Conservation (phyloP, 1,140 invertebrate species). For the Drosophila truncata region DNA sequence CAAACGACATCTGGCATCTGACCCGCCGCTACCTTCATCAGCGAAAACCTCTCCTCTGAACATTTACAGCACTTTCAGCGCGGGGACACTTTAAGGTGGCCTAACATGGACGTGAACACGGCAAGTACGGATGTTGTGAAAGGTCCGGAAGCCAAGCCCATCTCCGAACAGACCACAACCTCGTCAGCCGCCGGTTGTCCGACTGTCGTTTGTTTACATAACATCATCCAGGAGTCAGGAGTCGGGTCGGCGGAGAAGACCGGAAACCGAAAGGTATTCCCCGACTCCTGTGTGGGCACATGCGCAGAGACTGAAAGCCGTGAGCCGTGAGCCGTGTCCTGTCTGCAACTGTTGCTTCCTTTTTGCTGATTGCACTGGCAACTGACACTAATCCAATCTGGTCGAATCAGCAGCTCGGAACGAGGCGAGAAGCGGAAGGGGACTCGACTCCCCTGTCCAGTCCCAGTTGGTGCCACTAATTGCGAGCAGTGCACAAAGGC, state of each 20-base stretch:
- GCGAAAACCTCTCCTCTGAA: not conserved
- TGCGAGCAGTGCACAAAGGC: slow-evolving; percentile 35
- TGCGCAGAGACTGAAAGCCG: slow-evolving; percentile 24
- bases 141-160: slow-evolving; percentile 45
- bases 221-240: slow-evolving; percentile 21
- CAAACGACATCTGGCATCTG: slow-evolving; percentile 36
- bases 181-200: slow-evolving; percentile 23
- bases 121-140: slow-evolving; percentile 31
- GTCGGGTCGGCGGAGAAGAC: not conserved
- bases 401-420: slow-evolving; percentile 31
- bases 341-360: slow-evolving; percentile 59
- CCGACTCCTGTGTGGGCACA: slow-evolving; percentile 46
- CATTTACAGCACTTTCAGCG: slow-evolving; percentile 5
- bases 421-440: slow-evolving; percentile 5
- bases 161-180: slow-evolving; percentile 24
- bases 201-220: slow-evolving; percentile 61
- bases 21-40: slow-evolving; percentile 12
- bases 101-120: slow-evolving; percentile 1
- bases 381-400: slow-evolving; percentile 61
- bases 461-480: slow-evolving; percentile 47
- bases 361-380: slow-evolving; percentile 53
- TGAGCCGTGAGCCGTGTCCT: not conserved
- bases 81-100: slow-evolving; percentile 10
- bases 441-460: not conserved
- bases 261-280: slow-evolving; percentile 16